Conservation (phyloP, 1,140 invertebrate species). For the Caerostris darwini region DNA sequence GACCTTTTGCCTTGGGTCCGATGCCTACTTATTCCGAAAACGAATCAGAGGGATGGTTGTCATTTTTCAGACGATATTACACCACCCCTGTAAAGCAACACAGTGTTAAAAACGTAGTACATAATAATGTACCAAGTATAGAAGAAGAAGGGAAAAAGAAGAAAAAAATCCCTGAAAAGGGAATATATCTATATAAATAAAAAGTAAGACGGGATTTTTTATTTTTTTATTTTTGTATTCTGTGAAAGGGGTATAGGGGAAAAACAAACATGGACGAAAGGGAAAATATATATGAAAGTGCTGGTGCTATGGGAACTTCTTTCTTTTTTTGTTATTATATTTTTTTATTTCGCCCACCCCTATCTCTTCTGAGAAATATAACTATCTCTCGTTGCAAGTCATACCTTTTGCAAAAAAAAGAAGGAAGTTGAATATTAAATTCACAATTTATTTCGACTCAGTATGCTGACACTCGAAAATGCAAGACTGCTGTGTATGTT, state of each 20-base stretch:
- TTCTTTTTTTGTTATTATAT: background rate
- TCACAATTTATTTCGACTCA: slow-evolving; percentile 64
- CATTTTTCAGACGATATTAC: slow-evolving; percentile 38
- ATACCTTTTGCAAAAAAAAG: slow-evolving; percentile 21
- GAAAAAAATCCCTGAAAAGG: background rate
- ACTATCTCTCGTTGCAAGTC: slow-evolving; percentile 35
- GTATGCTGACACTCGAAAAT: slow-evolving; percentile 56
- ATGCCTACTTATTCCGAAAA: slow-evolving; percentile 23
- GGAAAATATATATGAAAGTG: slow-evolving; percentile 45
- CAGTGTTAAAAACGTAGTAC: slow-evolving; percentile 28
- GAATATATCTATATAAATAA: background rate
- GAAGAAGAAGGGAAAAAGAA: background rate
- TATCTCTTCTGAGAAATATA: slow-evolving; percentile 35
- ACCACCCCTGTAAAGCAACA: slow-evolving; percentile 11
- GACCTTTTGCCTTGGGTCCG: slow-evolving; percentile 12
- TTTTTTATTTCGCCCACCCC: background rate
- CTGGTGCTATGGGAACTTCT: background rate
- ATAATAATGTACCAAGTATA: slow-evolving; percentile 26
- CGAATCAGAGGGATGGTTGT: slow-evolving; percentile 16
- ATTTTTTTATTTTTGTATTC: too few relatives aligned
- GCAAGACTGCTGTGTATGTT: slow-evolving; percentile 6
- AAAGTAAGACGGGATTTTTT: background rate
- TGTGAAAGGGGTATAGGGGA: background rate
- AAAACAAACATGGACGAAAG: slow-evolving; percentile 31
- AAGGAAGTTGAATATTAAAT: slow-evolving; percentile 57